These are phyloP conservation scores for Venustaconcha ellipsiformis DNA, from an alignment of 1,140 invertebrate species.

Conservation along the genomic window DNA sequence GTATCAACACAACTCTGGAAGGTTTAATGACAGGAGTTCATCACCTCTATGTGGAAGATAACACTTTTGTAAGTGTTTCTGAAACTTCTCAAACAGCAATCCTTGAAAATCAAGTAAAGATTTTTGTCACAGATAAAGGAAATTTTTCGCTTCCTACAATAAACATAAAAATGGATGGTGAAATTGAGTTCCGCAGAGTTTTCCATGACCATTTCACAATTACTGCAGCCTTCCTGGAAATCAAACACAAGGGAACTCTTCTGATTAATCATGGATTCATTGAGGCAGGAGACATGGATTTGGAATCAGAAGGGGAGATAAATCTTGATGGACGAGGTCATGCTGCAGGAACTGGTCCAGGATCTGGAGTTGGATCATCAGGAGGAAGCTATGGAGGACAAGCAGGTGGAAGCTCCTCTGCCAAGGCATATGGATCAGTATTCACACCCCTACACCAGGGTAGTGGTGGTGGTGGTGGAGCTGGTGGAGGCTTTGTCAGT, in stretches of 20 bases:
- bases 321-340: conserved; percentile 45
- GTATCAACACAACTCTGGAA: conserved; percentile 47
- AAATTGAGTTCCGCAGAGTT: conserved; percentile 45
- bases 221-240: conserved; percentile 48
- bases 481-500: conserved; percentile 52
- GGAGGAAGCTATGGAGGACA: conserved; percentile 56
- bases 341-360: conserved; percentile 31
- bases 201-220: conserved; percentile 39
- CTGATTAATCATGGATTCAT: conserved; percentile 55
- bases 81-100: conserved; percentile 55
- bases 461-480: conserved; percentile 53
- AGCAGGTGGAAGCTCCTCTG: conserved; percentile 31
- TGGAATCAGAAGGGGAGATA: conserved; percentile 46
- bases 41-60: conserved; percentile 53
- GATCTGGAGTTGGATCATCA: conserved; percentile 26
- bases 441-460: conserved; percentile 50
- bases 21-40: conserved; percentile 56
- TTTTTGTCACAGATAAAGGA: conserved; percentile 43
- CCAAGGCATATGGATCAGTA: conserved; percentile 48
- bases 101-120: conserved; percentile 43
- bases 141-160: conserved; percentile 52
- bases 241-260: conserved; percentile 48
- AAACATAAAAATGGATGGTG: conserved; percentile 44
- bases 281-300: conserved; percentile 50
- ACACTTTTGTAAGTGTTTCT: conserved; percentile 34